Evolutionary conservation across 2,888 invertebrate species (phyloP), one percentile per base, ranked within the genome.

Genomic region (Lingula anatina): DNA sequence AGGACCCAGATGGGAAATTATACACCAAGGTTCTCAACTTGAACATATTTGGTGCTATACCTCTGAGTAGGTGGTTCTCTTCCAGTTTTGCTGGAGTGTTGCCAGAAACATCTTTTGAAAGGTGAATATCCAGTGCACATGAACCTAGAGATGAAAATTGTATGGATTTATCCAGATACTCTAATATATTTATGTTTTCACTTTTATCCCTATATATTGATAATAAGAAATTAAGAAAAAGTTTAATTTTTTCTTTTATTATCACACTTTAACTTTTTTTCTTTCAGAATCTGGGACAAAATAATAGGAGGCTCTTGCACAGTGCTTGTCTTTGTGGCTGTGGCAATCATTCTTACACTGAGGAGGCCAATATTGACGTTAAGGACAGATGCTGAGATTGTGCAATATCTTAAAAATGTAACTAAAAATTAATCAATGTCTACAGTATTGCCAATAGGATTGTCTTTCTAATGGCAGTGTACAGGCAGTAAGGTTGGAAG

Each of bases 211-310:
- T n/a, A n/a, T n/a, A n/a, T n/a, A n/a, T n/a, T n/a, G n/a, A n/a
- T n/a, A n/a, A n/a, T n/a, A n/a, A n/a, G n/a, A 9, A 31, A 31
- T 9, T 31, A 31, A 18, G n/a, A n/a, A n/a, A n/a, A n/a, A n/a
- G n/a, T n/a, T n/a, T n/a, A n/a, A n/a, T n/a, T n/a, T n/a, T n/a
- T n/a, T n/a, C n/a, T n/a, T n/a, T n/a, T n/a, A n/a, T n/a, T n/a
- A n/a, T n/a, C n/a, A n/a, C n/a, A n/a, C n/a, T n/a, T n/a, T n/a
- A n/a, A n/a, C n/a, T n/a, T n/a, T n/a, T n/a, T n/a, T n/a, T n/a
- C n/a, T n/a, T n/a, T 65, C 61, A 90, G 90, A 71, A 86, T 92
- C 56, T 91, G 90, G 89, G 91, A 92, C 73, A 90, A 90, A 78
- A 79, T 92, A 28, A 86, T 88, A 68, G 89, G 88, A 37, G 90